Conservation (phyloP, 2,888 invertebrate species). For the Oscheius sp. region DNA sequence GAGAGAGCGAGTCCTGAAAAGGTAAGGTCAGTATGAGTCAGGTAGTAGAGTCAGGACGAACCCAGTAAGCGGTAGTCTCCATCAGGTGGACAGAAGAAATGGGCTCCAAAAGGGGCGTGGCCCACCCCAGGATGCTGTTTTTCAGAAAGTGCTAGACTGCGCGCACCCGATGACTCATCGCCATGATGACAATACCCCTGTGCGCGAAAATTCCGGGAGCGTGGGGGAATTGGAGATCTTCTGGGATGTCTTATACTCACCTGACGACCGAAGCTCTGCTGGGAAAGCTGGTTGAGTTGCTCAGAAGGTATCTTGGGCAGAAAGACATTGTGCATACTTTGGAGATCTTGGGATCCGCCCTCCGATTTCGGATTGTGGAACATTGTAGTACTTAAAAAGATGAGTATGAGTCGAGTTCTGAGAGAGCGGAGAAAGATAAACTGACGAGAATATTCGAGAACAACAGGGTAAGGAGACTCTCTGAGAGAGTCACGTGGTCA, state of each 20-base stretch:
- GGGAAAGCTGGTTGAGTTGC: slow-evolving; percentile 13
- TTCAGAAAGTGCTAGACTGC: slow-evolving; percentile 34
- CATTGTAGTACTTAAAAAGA: neutral
- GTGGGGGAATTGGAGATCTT: neutral
- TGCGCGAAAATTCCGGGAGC: neutral
- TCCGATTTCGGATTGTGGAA: slow-evolving; percentile 11
- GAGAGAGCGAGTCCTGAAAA: slow-evolving; percentile 38
- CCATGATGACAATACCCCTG: slow-evolving; percentile 29
- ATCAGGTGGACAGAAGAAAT: slow-evolving; percentile 12
- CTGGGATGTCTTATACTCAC: neutral
- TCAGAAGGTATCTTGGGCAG: slow-evolving; percentile 26
- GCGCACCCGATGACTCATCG: slow-evolving; percentile 24
- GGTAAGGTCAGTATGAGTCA: neutral
- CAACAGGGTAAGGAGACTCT: too few species aligned
- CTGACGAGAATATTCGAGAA: neutral
- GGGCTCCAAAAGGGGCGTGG: slow-evolving; percentile 18
- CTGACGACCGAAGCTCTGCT: slow-evolving; percentile 21
- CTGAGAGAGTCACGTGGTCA: neutral
- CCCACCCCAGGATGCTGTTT: slow-evolving; percentile 12
- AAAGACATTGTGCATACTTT: slow-evolving; percentile 28
- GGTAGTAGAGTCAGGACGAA: neutral
- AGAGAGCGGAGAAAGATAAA: neutral
- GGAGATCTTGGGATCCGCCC: slow-evolving; percentile 26
- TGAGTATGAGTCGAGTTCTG: too few species aligned
- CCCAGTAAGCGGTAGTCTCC: slow-evolving; percentile 22